Evolutionary conservation across 2,113 vertebrate species (phyloP), one percentile per base, ranked within the genome.

Genomic region (Grallaria varia): DNA sequence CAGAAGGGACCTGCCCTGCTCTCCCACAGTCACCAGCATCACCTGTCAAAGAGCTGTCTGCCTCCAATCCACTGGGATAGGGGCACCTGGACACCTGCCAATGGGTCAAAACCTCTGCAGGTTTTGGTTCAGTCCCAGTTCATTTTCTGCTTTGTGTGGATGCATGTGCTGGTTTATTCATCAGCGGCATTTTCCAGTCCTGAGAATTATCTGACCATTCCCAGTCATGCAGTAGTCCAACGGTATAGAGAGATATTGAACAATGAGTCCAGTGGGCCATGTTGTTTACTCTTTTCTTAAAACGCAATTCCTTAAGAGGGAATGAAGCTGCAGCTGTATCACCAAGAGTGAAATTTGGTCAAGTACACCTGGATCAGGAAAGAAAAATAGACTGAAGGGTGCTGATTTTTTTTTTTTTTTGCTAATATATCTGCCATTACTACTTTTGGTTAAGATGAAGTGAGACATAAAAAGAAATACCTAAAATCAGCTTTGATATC

Each of bases 41-140:
- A 79, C 86, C 91, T 90, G 75, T 91, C 83, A 66, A 87, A 9
- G 56, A 92, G 75, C 55, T 84, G 39, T 87, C 90, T 88, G 84
- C 79, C 89, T 93, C 75, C 44, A 60, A 8, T 69, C 68, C 77
- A 24, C 87, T 96, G 93, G 91, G 89, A 22, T 60, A 68, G 40
- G 14, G 49, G 18, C 85, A 66, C 58, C 75, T 67, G 42, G 56
- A 50, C 58, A 35, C 79, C 50, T 63, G 42, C 47, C 50, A 52
- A 19, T 33, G 52, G 66, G 35, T 35, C 52, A 72, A 87, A 67
- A 71, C 27, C 9, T 13, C 5, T 50, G 14, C 12, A 28, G n/a
- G 53, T 39, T 94, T 95, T 90, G 15, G 17, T 75, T 87, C n/a
- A 33, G n/a, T 52, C 35, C 35, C 1, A 6, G 37, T 77, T 85